Evolutionary conservation across 2,888 invertebrate species (phyloP).

Genomic region (Craniophora ligustri): DNA sequence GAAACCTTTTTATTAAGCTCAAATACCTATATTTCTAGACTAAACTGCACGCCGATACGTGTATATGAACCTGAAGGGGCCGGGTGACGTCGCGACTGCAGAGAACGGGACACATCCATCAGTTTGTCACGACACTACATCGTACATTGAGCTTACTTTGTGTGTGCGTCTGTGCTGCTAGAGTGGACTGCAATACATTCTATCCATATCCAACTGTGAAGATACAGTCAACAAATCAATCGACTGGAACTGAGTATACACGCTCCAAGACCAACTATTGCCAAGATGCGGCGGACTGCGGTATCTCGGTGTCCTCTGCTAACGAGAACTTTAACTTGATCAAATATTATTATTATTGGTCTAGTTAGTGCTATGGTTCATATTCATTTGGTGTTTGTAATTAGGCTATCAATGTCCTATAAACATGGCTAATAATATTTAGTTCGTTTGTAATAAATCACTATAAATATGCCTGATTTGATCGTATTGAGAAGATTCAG

Average conservation of each 20-base stretch:
- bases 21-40: background rate
- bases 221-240: background rate
- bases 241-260: background rate
- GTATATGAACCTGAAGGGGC: background rate
- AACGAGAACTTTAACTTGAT: too few relatives aligned
- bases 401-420: too few relatives aligned
- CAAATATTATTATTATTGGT: too few relatives aligned
- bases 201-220: background rate
- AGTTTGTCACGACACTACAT: slow-evolving; percentile 8
- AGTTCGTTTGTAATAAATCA: too few relatives aligned
- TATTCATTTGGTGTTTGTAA: too few relatives aligned
- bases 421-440: too few relatives aligned
- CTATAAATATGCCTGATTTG: too few relatives aligned
- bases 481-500: too few relatives aligned
- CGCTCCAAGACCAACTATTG: too few relatives aligned
- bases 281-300: too few relatives aligned
- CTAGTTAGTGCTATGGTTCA: too few relatives aligned
- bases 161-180: background rate
- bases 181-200: slow-evolving; percentile 13
- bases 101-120: slow-evolving; percentile 18
- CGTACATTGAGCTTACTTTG: background rate
- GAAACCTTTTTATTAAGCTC: background rate
- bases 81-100: background rate
- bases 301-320: too few relatives aligned
- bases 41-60: slow-evolving; percentile 3